Evolutionary conservation across 1,140 invertebrate species (phyloP).

Genomic region (Zeugodacus cucurbitae): DNA sequence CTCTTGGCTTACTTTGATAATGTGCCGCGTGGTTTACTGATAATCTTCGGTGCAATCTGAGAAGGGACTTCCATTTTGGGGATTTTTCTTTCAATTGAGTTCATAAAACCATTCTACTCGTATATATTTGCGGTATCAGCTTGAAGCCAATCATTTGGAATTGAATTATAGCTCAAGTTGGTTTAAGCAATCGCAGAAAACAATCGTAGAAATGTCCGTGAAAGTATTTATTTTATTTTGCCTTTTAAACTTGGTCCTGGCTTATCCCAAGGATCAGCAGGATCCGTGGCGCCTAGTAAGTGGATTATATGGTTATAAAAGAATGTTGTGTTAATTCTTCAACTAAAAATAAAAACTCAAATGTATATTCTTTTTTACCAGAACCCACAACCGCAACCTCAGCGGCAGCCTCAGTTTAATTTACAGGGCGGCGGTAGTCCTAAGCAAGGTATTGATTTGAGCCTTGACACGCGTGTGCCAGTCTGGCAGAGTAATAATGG

Average conservation of each 20-base stretch:
- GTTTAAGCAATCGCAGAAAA: neutral
- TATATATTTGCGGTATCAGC: neutral
- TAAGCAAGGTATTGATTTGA: conserved; percentile 55
- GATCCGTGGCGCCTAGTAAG: neutral
- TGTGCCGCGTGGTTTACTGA: too few relatives aligned
- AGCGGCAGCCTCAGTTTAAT: conserved; percentile 37
- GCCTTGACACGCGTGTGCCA: conserved; percentile 50
- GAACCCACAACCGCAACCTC: neutral
- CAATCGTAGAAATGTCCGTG: neutral
- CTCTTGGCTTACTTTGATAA: too few relatives aligned
- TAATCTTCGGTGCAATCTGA: too few relatives aligned
- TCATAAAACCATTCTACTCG: neutral
- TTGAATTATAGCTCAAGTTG: neutral
- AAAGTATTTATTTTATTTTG: conserved; percentile 11
- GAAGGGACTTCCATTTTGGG: neutral
- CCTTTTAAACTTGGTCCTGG: neutral
- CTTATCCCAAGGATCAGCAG: neutral
- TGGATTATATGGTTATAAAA: too few relatives aligned
- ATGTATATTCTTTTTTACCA: neutral
- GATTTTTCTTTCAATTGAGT: neutral
- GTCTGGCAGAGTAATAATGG: conserved; percentile 60
- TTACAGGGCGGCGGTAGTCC: conserved; percentile 54
- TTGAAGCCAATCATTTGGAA: neutral
- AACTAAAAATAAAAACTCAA: neutral
- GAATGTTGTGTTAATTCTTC: too few relatives aligned